phyloP scores from a whole-genome alignment of 1,140 invertebrate species.

The Temnothorax curvispinosus region DNA sequence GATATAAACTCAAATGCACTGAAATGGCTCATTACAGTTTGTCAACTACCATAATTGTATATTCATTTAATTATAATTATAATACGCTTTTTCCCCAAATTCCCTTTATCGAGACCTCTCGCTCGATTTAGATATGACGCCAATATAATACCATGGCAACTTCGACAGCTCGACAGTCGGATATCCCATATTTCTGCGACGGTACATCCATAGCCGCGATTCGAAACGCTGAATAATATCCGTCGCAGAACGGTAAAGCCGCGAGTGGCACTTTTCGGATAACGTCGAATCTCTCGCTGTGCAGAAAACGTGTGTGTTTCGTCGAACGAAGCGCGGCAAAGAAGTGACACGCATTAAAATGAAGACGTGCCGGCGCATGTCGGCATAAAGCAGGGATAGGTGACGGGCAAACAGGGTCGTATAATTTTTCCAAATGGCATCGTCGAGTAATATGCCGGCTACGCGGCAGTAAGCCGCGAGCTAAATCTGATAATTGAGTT shows the following conservation, averaged over 20 bases:
- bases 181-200: constrained; percentile 18
- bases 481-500: constrained; percentile 79
- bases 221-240: constrained; percentile 42
- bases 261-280: constrained; percentile 47
- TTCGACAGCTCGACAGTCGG: constrained; percentile 38
- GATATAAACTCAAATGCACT: not conserved
- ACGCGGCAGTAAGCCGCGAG: constrained; percentile 36
- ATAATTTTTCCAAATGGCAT: constrained; percentile 70
- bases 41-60: not conserved
- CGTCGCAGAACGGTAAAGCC: constrained; percentile 15
- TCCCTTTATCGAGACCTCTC: not conserved
- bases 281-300: not conserved
- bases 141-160: constrained; percentile 33
- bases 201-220: constrained; percentile 14
- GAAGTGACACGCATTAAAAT: constrained; percentile 59
- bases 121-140: not conserved
- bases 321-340: not conserved
- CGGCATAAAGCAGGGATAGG: not conserved
- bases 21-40: not conserved
- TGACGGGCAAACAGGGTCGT: constrained; percentile 62
- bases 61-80: constrained; percentile 10
- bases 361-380: constrained; percentile 69
- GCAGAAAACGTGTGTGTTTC: constrained; percentile 1
- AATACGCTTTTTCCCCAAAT: not conserved
- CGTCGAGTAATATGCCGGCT: constrained; percentile 19